These are phyloP conservation scores for Bubo blakistoni DNA, from an alignment of 2,113 vertebrate genomes.

Conservation along the genomic window DNA sequence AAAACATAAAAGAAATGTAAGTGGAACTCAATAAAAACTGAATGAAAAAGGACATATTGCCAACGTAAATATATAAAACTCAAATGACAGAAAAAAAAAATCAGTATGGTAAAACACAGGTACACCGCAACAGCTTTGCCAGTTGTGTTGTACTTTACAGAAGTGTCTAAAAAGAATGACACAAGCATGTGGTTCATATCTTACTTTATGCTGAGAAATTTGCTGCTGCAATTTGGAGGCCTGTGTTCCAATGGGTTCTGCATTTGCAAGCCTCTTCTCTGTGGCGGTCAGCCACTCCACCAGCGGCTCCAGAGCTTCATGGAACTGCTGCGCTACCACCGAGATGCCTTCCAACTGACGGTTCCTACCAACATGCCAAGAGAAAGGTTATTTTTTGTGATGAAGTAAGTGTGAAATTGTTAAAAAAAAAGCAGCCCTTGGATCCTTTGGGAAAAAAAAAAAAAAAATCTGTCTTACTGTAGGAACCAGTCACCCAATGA, in stretches of 20 bases:
- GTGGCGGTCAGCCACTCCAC: conserved; percentile 85
- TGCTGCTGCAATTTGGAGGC: conserved; percentile 89
- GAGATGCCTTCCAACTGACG: conserved; percentile 91
- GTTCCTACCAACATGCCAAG: conserved; percentile 74
- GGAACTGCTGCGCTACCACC: conserved; percentile 92
- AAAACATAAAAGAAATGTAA: conserved; percentile 66
- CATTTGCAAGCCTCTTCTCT: conserved; percentile 88
- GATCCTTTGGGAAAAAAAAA: neutral
- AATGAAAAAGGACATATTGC: conserved; percentile 11
- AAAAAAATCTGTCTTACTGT: neutral
- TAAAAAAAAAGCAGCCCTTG: neutral
- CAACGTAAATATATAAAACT: conserved; percentile 29
- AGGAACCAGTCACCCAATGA: neutral
- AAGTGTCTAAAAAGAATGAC: neutral
- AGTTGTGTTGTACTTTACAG: neutral
- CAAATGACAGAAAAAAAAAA: conserved; percentile 3
- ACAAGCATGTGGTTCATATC: neutral
- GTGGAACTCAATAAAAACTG: conserved; percentile 41
- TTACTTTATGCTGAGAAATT: conserved; percentile 92
- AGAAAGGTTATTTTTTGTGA: conserved; percentile 38
- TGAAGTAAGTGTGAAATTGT: neutral
- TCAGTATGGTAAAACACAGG: neutral
- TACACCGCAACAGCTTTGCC: neutral
- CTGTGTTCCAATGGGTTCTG: conserved; percentile 91
- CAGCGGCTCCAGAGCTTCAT: conserved; percentile 90